Conservation (phyloP, 2,797 vertebrate genomes). For the Scomberomorus guttatus region DNA sequence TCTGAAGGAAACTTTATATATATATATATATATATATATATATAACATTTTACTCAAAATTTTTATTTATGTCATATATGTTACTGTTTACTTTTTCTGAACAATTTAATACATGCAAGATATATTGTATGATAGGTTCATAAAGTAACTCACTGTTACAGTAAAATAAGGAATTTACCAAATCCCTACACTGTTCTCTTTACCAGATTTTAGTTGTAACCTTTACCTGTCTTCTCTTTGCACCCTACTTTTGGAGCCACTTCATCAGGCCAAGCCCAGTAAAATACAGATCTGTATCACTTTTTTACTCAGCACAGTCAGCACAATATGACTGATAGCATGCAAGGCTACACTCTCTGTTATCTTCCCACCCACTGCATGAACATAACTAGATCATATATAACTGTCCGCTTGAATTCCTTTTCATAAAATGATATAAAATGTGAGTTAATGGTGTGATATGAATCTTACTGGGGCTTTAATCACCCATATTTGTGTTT, state of each 20-base stretch:
- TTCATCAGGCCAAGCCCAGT: neutral
- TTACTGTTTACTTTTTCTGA: neutral
- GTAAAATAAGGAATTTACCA: neutral
- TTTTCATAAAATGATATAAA: neutral
- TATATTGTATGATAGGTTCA: neutral
- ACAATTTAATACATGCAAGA: neutral
- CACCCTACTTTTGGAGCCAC: neutral
- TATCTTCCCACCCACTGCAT: neutral
- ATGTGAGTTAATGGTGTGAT: neutral
- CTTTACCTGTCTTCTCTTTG: neutral
- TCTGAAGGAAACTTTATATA: neutral
- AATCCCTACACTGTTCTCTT: too few relatives aligned
- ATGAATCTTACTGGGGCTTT: neutral
- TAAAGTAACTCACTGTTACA: neutral
- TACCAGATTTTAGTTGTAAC: neutral
- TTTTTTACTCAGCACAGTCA: neutral
- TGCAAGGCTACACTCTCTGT: neutral
- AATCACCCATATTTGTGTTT: neutral
- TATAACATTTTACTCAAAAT: neutral
- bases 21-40: too few relatives aligned
- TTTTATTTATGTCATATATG: neutral
- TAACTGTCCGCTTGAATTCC: neutral
- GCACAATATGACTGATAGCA: conserved; percentile 4
- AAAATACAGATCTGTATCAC: neutral
- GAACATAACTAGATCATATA: conserved; percentile 8